Evolutionary conservation across 2,797 vertebrate species (phyloP), one percentile per base, ranked within the genome.

Genomic region (Eremophila alpestris): DNA sequence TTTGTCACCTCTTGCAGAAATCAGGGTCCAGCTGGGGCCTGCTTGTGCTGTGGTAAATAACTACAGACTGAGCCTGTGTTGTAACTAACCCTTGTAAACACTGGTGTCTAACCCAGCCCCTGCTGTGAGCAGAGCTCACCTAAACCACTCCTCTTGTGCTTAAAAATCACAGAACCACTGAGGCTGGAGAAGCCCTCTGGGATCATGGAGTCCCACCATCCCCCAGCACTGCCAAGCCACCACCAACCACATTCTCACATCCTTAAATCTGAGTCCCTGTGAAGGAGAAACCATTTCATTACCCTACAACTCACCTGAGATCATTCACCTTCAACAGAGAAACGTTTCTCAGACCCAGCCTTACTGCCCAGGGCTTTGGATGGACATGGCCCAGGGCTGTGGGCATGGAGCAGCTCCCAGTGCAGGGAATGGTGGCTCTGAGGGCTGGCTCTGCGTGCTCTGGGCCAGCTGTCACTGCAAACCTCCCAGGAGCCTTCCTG

Each of bases 371-470:
- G 19, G 23, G 59, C 3, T 22, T 51, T 43, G 24, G 19, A 16
- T 38, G n/a, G 56, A 1, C 3, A 0, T 41, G 18, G 0, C 9
- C 34, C 64, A 15, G 14, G 68, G 7, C 67, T 38, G 62, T 62
- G 49, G 80, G 2, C 29, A 4, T 6, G 1, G 49, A 24, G 59
- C 51, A 16, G 40, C 3, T 43, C 20, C 0, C 5, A 21, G 88
- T 0, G 36, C 12, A 40, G 64, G 68, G 11, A n/a, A 7, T 1
- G 36, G 17, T 24, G 55, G 60, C 68, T 32, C 16, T 0, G 1
- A 16, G 60, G 64, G 54, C 67, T 26, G 40, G 5, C 13, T 67
- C 18, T 55, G 16, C 30, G 27, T 69, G 55, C 71, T 5, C 59
- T 9, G 36, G 65, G 40, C 10, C 14, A 16, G 24, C 14, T 58